A percentile compares a stretch with the other conserved stretches of the same genome.
Evolutionary conservation across 1,140 invertebrate species (phyloP).

Genomic region (Pseudomyrmex concolor): DNA sequence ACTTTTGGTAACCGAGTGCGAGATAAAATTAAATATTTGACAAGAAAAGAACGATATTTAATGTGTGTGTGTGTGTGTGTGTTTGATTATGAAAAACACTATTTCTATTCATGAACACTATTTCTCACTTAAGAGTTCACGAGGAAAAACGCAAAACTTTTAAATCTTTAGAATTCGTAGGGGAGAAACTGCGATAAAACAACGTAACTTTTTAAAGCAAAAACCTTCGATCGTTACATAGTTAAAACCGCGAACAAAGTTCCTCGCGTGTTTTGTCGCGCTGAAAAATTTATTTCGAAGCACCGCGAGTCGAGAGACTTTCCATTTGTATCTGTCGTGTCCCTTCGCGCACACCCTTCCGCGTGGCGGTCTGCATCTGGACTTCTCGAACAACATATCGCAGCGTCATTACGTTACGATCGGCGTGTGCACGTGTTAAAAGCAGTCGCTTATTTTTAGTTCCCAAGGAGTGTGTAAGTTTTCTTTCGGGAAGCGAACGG

Average conservation of each 20-base stretch:
- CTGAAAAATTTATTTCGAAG: constrained; percentile 40
- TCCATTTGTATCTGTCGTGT: constrained; percentile 50
- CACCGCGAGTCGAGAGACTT: constrained; percentile 25
- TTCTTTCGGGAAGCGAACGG: constrained; percentile 67
- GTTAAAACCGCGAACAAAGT: background rate
- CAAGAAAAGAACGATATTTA: background rate
- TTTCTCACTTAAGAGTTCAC: too few relatives aligned
- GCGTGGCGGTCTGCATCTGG: constrained; percentile 42
- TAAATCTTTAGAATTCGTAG: too few relatives aligned
- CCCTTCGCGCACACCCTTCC: background rate
- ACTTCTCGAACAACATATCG: constrained; percentile 20
- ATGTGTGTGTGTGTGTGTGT: background rate
- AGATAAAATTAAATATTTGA: background rate
- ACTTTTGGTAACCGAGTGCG: background rate
- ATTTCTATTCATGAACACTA: background rate
- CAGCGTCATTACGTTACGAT: constrained; percentile 59
- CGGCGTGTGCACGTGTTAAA: constrained; percentile 70
- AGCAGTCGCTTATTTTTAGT: constrained; percentile 71
- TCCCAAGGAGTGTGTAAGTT: constrained; percentile 44
- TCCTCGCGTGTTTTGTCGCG: constrained; percentile 11
- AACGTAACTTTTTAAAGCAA: constrained; percentile 6
- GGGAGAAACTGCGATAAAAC: background rate
- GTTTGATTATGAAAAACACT: too few relatives aligned
- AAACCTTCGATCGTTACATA: background rate
- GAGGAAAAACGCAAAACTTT: too few relatives aligned